A percentile compares a stretch with the other conserved stretches of the same genome.
Conservation (phyloP, 2,113 vertebrate species). For the Conger conger region DNA sequence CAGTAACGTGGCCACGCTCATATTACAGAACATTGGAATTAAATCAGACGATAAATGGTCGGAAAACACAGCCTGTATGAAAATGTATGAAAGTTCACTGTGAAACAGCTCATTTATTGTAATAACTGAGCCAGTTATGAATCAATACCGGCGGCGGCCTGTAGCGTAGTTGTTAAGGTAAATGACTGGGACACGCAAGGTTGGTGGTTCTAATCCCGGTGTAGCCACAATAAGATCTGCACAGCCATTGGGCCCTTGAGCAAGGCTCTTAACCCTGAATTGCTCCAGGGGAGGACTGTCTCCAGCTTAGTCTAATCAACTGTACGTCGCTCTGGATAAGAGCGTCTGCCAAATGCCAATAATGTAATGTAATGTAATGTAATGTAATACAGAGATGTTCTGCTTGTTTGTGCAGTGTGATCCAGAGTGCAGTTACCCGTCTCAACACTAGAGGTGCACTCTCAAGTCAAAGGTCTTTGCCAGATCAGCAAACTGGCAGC, state of each 20-base stretch:
- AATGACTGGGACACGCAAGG: no score
- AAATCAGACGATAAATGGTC: not conserved
- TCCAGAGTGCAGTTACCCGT: not conserved
- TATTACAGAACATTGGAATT: not conserved
- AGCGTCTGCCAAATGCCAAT: no score
- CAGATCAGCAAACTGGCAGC: not conserved
- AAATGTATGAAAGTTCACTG: not conserved
- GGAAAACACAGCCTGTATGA: not conserved
- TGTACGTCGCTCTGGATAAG: no score
- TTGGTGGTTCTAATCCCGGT: no score
- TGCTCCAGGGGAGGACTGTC: no score
- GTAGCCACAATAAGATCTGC: no score
- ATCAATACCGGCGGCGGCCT: no score
- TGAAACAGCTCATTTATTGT: not conserved
- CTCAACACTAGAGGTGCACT: conserved; percentile 16
- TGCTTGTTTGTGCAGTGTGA: not conserved
- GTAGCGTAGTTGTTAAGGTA: no score
- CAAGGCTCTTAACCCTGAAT: no score
- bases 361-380: no score
- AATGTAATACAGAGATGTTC: not conserved
- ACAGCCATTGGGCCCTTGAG: no score
- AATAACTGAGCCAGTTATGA: not conserved
- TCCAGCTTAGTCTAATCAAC: no score
- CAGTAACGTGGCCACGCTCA: not conserved
- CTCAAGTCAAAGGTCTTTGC: not conserved